These are phyloP conservation scores for Varanus salvator DNA, from an alignment of 2,113 vertebrate species.

Conservation along the genomic window DNA sequence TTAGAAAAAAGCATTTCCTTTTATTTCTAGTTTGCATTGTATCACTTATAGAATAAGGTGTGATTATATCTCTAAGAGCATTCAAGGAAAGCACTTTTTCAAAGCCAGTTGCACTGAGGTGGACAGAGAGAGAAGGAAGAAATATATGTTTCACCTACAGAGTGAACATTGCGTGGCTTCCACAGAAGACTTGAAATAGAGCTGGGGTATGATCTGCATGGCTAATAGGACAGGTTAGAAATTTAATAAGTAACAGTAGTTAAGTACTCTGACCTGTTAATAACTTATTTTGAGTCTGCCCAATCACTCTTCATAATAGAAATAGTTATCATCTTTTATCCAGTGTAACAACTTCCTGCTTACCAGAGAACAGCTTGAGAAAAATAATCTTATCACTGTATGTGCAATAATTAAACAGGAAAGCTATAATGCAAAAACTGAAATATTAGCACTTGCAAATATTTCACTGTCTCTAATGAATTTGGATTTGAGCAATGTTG, in stretches of 20 bases:
- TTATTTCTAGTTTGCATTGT: neutral
- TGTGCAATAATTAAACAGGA: neutral
- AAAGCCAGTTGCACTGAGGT: conserved; percentile 53
- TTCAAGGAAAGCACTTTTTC: conserved; percentile 46
- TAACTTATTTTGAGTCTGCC: conserved; percentile 65
- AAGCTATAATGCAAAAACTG: neutral
- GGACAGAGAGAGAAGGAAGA: neutral
- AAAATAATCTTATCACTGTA: conserved; percentile 9
- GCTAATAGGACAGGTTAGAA: too few relatives aligned
- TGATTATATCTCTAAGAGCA: conserved; percentile 27
- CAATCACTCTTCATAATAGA: conserved; percentile 17
- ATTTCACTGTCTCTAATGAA: neutral
- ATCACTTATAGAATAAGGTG: conserved; percentile 18
- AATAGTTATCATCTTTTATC: conserved; percentile 34
- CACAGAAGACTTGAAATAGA: neutral
- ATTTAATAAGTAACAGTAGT: neutral
- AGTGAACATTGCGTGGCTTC: neutral
- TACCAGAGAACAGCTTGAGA: conserved; percentile 52
- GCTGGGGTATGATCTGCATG: conserved; percentile 1
- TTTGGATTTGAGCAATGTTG: neutral
- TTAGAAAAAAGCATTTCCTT: conserved; percentile 1
- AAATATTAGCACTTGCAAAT: neutral
- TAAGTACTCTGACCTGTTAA: conserved; percentile 43
- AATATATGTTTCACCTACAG: neutral
- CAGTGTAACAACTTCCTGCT: conserved; percentile 62